Base-by-base conservation (phyloP, 2,113 vertebrate genomes). In the Rattus rattus region DNA sequence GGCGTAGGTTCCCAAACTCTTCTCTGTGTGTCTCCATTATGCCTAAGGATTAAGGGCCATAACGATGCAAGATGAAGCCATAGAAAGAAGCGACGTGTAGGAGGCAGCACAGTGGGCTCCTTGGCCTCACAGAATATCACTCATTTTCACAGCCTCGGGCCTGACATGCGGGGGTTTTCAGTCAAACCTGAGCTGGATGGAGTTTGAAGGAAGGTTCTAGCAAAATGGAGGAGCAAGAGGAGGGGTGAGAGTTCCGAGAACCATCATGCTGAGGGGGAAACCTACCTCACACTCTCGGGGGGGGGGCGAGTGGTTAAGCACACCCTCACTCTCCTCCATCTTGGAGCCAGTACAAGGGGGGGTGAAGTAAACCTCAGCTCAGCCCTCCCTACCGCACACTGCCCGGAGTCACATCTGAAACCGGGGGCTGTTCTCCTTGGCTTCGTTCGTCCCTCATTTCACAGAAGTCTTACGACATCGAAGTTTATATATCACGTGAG, bases 161-260 rank as follows among this genome's bases (percentile, higher is more conserved):
- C 9, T 0, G n/a, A 47, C 39, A 9, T 22, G 0, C 5, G 17
- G 0, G 0, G 24, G 17, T 56, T 43, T 36, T 61, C 28, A 33
- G 0, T 54, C 11, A 77, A 54, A 86, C 17, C 56, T 54, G 49
- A 72, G 11, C 26, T 36, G 2, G 47, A 47, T 17, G 33, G 36
- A 47, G 39, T 56, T 33, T 3, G 56, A 43, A 54, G 92, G 59
- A 83, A 72, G 49, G 7, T 63, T 67, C n/a, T 1, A 77, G 72
- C 52, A 92, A 80, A 20, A 22, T 24, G 19, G 52, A 84, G 91
- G 33, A 28, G 52, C 9, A 5, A 28, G 49, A 83, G 39, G 12
- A 49, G 67, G 30, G 92, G 20, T 9, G 4, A n/a, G 16, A 52
- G n/a, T 56, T 52, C 28, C 3, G 0, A 3, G 47, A 93, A 33